Percentiles rank a stretch among this genome's conserved stretches.
Evolutionary conservation across 2,888 invertebrate species (phyloP).

Genomic region (Dasypogon diadema): DNA sequence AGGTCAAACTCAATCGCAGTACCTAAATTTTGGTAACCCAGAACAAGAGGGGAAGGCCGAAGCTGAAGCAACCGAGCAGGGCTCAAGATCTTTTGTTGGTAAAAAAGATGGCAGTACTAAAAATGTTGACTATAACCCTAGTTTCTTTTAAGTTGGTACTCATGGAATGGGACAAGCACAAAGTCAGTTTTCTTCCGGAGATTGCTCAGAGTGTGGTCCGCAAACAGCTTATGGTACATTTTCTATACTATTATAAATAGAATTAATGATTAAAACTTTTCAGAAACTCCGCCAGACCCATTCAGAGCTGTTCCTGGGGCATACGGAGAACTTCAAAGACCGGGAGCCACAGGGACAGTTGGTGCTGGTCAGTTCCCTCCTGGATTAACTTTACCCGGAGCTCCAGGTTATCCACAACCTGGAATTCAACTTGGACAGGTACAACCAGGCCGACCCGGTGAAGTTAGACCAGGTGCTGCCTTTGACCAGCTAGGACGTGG

Average conservation of each 20-base stretch:
- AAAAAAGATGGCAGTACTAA: constrained; percentile 57
- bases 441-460: background rate
- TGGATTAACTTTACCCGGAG: background rate
- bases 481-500: no score
- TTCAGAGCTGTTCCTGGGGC: constrained; percentile 29
- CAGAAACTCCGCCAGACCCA: constrained; percentile 44
- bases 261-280: background rate
- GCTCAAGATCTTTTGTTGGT: constrained; percentile 68
- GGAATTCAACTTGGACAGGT: no score
- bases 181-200: constrained; percentile 81
- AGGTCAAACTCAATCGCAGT: constrained; percentile 89
- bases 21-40: constrained; percentile 77
- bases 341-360: constrained; percentile 12
- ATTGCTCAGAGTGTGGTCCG: constrained; percentile 75
- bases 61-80: constrained; percentile 78
- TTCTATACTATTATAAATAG: background rate
- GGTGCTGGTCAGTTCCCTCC: background rate
- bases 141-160: constrained; percentile 75
- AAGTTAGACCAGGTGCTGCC: background rate
- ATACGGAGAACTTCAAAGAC: background rate
- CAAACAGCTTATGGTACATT: constrained; percentile 31
- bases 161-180: constrained; percentile 92
- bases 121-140: no score
- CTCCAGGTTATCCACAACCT: background rate
- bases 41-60: constrained; percentile 80